phyloP scores from a whole-genome alignment of 2,113 vertebrate genomes.

The Gobius niger region DNA sequence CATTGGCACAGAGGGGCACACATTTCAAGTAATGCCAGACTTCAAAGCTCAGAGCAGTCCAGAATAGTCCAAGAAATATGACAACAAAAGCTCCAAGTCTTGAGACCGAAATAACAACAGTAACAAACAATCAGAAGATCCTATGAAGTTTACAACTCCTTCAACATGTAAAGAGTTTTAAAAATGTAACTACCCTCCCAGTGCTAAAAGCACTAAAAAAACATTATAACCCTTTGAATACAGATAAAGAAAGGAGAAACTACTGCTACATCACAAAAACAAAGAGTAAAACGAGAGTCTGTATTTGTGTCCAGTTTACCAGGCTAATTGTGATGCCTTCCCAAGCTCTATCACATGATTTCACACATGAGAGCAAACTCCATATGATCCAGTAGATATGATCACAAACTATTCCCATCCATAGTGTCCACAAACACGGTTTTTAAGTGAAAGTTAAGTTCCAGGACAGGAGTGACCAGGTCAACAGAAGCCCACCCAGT shows the following conservation, averaged over 20 bases:
- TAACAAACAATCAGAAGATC: not conserved
- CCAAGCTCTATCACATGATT: constrained; percentile 39
- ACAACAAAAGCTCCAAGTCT: not conserved
- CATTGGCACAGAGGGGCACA: constrained; percentile 43
- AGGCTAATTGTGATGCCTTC: constrained; percentile 33
- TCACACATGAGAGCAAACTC: constrained; percentile 20
- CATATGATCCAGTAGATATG: constrained; percentile 14
- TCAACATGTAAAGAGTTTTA: not conserved
- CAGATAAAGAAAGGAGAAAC: constrained; percentile 14
- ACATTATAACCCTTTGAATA: constrained; percentile 8
- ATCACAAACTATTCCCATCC: constrained; percentile 33
- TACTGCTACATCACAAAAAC: not conserved
- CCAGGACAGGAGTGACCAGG: constrained; percentile 35
- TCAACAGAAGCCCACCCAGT: constrained; percentile 27
- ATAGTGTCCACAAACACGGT: constrained; percentile 19
- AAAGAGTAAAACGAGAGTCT: not conserved
- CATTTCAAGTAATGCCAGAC: constrained; percentile 40
- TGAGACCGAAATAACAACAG: constrained; percentile 2
- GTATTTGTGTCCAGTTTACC: not conserved
- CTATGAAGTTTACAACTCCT: not conserved
- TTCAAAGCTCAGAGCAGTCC: not conserved
- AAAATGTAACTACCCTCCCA: constrained; percentile 7
- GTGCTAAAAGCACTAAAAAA: constrained; percentile 33
- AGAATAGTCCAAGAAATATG: constrained; percentile 8
- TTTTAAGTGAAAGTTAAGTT: constrained; percentile 48